phyloP scores from a whole-genome alignment of 2,888 invertebrate species.

The Eilema depressum region DNA sequence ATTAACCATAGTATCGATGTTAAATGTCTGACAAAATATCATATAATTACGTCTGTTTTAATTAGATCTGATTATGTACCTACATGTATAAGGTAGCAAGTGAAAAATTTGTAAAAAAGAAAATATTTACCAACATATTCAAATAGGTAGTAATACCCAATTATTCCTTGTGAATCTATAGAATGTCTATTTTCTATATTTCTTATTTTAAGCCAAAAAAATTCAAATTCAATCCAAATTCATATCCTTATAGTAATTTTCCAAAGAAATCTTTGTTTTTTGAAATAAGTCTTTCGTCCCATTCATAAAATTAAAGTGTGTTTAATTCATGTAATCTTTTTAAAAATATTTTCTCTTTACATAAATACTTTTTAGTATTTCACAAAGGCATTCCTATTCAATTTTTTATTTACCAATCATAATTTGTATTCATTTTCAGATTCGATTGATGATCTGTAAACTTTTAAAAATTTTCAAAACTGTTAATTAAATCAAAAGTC shows the following conservation, averaged over 20 bases:
- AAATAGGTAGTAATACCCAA: neutral
- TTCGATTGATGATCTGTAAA: no score
- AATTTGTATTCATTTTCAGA: no score
- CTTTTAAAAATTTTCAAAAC: neutral
- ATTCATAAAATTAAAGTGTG: no score
- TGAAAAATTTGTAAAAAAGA: neutral
- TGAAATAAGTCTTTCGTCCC: no score
- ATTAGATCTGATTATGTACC: conserved; percentile 4
- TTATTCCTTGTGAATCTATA: neutral
- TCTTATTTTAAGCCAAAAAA: neutral
- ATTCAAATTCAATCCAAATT: neutral
- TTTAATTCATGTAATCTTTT: no score
- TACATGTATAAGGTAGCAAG: neutral
- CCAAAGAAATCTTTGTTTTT: no score
- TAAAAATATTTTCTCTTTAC: no score
- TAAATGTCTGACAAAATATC: neutral
- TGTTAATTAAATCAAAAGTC: conserved; percentile 17
- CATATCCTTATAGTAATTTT: neutral
- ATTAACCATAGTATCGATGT: neutral
- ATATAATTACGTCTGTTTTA: neutral
- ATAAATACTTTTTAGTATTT: no score
- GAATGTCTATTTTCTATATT: neutral
- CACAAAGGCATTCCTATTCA: no score
- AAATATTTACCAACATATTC: neutral
- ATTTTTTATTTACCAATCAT: no score